Conservation (phyloP, 1,140 invertebrate species). For the Euglossa dilemma region DNA sequence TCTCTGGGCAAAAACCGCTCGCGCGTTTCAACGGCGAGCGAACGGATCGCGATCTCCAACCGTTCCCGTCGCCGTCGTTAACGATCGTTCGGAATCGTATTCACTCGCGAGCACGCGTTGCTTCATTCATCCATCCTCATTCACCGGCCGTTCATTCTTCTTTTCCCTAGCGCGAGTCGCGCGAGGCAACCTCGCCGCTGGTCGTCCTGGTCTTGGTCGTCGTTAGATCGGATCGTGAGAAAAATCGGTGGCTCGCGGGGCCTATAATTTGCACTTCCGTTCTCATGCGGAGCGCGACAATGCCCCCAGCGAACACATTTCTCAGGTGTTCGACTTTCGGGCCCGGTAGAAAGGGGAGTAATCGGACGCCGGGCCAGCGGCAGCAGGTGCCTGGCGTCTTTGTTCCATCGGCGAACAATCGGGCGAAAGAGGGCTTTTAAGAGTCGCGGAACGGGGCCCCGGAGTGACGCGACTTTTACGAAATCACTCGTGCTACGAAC, state of each 20-base stretch:
- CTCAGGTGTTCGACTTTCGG: constrained; percentile 64
- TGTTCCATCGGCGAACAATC: constrained; percentile 65
- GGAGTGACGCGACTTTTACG: constrained; percentile 49
- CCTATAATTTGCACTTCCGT: constrained; percentile 79
- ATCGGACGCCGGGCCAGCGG: constrained; percentile 67
- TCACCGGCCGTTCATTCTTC: background rate
- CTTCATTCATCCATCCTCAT: background rate
- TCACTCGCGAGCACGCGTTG: background rate
- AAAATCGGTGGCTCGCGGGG: constrained; percentile 62
- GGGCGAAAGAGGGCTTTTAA: constrained; percentile 61
- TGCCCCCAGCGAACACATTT: constrained; percentile 69
- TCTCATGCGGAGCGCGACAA: constrained; percentile 69
- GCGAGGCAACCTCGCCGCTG: background rate
- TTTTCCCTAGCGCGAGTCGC: background rate
- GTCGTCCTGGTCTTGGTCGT: background rate
- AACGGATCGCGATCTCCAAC: constrained; percentile 8
- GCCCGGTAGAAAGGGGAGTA: constrained; percentile 62
- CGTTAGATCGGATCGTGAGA: constrained; percentile 73
- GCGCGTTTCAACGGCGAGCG: background rate
- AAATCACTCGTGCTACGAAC: constrained; percentile 18
- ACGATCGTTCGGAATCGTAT: constrained; percentile 1
- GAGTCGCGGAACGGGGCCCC: constrained; percentile 62
- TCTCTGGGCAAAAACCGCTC: too few relatives aligned
- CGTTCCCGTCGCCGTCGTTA: constrained; percentile 4
- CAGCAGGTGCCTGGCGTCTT: constrained; percentile 72